phyloP scores from a whole-genome alignment of 1,140 invertebrate genomes.

The Calephelis virginiensis region DNA sequence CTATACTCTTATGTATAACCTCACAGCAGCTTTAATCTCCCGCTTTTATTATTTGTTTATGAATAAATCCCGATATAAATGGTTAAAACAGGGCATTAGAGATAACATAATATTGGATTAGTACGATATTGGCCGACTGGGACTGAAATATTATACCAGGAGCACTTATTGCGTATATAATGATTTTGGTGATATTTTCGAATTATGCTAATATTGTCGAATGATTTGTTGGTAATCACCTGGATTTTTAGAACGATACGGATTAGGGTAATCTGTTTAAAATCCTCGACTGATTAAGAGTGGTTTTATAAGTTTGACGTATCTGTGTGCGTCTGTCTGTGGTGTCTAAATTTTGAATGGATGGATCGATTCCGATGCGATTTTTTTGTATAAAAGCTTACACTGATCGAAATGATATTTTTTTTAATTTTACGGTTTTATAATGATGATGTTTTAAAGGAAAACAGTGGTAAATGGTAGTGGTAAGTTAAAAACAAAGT shows the following conservation, averaged over 20 bases:
- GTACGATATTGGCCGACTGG: neutral
- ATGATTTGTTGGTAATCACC: neutral
- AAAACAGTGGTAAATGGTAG: no score
- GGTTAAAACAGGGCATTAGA: slow-evolving; percentile 1
- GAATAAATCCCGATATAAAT: slow-evolving; percentile 12
- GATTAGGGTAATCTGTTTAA: neutral
- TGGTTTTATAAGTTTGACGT: no score
- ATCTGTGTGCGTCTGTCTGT: no score
- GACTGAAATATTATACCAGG: neutral
- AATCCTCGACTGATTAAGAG: no score
- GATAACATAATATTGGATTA: slow-evolving; percentile 8
- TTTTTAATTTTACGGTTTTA: no score
- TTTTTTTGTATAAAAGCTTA: no score
- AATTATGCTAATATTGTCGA: no score
- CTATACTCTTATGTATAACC: neutral
- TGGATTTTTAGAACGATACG: neutral
- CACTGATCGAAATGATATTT: no score
- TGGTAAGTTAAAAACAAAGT: no score
- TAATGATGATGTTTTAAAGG: no score
- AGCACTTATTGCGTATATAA: neutral
- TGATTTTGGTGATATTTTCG: neutral
- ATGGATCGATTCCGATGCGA: no score
- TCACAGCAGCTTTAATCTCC: neutral
- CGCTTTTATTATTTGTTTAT: slow-evolving; percentile 14
- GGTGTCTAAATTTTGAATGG: no score